phyloP scores from a whole-genome alignment of 2,888 invertebrate genomes.

The Pyrochroa serraticornis region DNA sequence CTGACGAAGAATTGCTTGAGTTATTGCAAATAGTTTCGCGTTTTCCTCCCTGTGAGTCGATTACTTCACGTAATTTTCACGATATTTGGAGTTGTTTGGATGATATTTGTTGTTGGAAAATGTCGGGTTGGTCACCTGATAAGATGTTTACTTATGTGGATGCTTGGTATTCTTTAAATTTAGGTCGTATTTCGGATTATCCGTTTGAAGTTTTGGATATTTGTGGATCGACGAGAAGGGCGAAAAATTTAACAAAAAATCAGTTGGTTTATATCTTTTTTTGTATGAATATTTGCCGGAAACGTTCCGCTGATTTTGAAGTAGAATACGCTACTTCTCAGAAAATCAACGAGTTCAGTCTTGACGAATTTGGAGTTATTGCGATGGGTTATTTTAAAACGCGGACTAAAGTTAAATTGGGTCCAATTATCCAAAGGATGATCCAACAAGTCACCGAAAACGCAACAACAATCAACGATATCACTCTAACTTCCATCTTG shows the following conservation, averaged over 20 bases:
- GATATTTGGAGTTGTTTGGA: constrained; percentile 74
- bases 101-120: constrained; percentile 63
- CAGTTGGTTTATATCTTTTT: constrained; percentile 74
- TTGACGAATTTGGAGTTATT: constrained; percentile 73
- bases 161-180: constrained; percentile 67
- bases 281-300: constrained; percentile 67
- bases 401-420: constrained; percentile 65
- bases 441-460: constrained; percentile 60
- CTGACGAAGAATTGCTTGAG: constrained; percentile 63
- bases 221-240: constrained; percentile 60
- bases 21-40: constrained; percentile 61
- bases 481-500: constrained; percentile 69
- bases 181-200: constrained; percentile 62
- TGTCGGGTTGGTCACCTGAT: constrained; percentile 61
- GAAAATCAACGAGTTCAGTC: constrained; percentile 62
- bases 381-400: constrained; percentile 82
- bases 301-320: constrained; percentile 66
- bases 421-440: constrained; percentile 58
- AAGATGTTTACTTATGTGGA: constrained; percentile 66
- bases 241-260: constrained; percentile 64
- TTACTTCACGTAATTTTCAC: constrained; percentile 65
- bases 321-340: constrained; percentile 65
- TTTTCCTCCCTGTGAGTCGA: constrained; percentile 62
- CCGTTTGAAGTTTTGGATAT: constrained; percentile 61
- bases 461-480: constrained; percentile 65